Evolutionary conservation across 2,888 invertebrate species (phyloP).

Genomic region (Coronaproctus castanopsis): DNA sequence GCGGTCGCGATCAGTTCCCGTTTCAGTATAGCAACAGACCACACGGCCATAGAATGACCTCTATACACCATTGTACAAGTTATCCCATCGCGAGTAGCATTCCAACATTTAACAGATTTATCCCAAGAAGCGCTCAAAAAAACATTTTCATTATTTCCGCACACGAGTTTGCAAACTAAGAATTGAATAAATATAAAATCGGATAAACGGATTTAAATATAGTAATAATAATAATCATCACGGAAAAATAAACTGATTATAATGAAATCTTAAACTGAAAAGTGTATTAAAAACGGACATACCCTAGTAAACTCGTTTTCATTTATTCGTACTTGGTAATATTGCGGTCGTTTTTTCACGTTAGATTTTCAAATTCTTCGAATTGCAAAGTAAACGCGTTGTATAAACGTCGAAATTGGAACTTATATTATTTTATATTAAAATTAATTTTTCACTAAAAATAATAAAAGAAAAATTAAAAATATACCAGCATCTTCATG

Average conservation of each 20-base stretch:
- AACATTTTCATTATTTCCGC: constrained; percentile 31
- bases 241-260: not conserved
- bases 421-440: too few relatives aligned
- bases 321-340: too few relatives aligned
- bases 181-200: not conserved
- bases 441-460: too few relatives aligned
- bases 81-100: constrained; percentile 16
- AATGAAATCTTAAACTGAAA: not conserved
- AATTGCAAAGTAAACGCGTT: too few relatives aligned
- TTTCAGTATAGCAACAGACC: constrained; percentile 44
- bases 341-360: too few relatives aligned
- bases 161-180: constrained; percentile 32
- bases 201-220: not conserved
- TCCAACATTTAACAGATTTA: constrained; percentile 67
- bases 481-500: constrained; percentile 47
- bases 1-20: constrained; percentile 52
- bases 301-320: not conserved
- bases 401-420: too few relatives aligned
- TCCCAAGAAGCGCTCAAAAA: constrained; percentile 87
- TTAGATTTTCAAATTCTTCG: too few relatives aligned
- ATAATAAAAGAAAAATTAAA: not conserved
- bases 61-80: constrained; percentile 33
- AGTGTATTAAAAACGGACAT: not conserved
- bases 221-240: not conserved
- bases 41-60: constrained; percentile 68